These are phyloP conservation scores for Xyrauchen texanus DNA, from an alignment of 2,113 vertebrate species.

Conservation along the genomic window DNA sequence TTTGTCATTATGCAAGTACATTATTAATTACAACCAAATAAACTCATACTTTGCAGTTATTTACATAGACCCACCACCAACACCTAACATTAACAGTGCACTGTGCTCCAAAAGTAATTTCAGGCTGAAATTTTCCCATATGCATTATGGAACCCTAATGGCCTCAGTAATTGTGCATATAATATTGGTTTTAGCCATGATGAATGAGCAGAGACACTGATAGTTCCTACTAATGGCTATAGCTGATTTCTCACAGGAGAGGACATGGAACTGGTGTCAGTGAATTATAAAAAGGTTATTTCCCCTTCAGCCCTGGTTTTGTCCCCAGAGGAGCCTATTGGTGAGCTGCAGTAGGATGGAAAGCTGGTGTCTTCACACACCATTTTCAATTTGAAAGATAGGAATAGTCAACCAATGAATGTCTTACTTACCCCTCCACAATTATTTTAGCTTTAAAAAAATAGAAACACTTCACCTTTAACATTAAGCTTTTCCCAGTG, in stretches of 20 bases:
- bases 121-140: constrained; percentile 7
- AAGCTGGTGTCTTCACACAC: neutral
- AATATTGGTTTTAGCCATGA: constrained; percentile 32
- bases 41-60: neutral
- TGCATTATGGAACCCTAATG: neutral
- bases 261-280: neutral
- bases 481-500: no score
- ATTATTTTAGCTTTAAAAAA: no score
- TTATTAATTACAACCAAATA: neutral
- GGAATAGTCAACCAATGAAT: no score
- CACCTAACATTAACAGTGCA: neutral
- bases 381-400: neutral
- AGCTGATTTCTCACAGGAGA: constrained; percentile 34
- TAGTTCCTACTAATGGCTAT: constrained; percentile 18
- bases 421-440: no score
- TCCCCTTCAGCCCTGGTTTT: neutral
- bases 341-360: neutral
- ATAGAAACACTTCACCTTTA: no score
- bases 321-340: neutral
- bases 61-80: neutral
- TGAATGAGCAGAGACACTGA: constrained; percentile 29
- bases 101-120: neutral
- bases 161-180: constrained; percentile 4
- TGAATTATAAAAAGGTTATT: constrained; percentile 5
- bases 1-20: neutral